A percentile compares a stretch with the other conserved stretches of the same genome.
Conservation (phyloP, 2,888 invertebrate genomes). For the Aphodius granarius region DNA sequence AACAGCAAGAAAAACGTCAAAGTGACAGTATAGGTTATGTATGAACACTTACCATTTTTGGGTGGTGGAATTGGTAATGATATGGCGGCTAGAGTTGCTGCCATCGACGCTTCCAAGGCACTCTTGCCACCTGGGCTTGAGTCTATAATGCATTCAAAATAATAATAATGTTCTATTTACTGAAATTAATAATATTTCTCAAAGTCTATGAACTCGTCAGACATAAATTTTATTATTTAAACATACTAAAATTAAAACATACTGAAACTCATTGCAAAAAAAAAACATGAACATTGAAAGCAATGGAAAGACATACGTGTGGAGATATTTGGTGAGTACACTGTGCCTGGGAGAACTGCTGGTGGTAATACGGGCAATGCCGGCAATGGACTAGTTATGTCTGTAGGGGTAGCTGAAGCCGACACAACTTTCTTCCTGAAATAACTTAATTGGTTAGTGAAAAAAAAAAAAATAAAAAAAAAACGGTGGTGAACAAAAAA, state of each 20-base stretch:
- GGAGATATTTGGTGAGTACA: conserved; percentile 43
- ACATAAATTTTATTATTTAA: not conserved
- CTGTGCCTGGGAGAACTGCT: conserved; percentile 28
- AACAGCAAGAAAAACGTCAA: no score
- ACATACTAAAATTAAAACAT: not conserved
- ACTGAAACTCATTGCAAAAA: not conserved
- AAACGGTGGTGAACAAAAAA: no score
- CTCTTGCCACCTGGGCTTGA: conserved; percentile 59
- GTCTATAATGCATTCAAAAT: conserved; percentile 35
- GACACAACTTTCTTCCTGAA: conserved; percentile 40
- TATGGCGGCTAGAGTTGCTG: conserved; percentile 89
- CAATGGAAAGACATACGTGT: conserved; percentile 21
- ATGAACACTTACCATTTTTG: conserved; percentile 49
- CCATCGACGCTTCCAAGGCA: conserved; percentile 91
- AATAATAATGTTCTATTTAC: conserved; percentile 5
- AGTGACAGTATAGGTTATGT: no score
- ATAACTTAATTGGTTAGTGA: no score
- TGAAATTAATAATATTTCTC: not conserved
- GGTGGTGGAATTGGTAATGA: conserved; percentile 39
- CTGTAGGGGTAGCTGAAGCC: conserved; percentile 18
- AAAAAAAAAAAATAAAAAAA: no score
- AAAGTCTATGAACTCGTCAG: not conserved
- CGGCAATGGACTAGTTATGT: conserved; percentile 33
- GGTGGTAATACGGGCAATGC: conserved; percentile 30
- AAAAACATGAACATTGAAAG: not conserved